A percentile compares a stretch with the other conserved stretches of the same genome.
phyloP scores from a whole-genome alignment of 2,113 vertebrate genomes.

The Neofelis nebulosa region DNA sequence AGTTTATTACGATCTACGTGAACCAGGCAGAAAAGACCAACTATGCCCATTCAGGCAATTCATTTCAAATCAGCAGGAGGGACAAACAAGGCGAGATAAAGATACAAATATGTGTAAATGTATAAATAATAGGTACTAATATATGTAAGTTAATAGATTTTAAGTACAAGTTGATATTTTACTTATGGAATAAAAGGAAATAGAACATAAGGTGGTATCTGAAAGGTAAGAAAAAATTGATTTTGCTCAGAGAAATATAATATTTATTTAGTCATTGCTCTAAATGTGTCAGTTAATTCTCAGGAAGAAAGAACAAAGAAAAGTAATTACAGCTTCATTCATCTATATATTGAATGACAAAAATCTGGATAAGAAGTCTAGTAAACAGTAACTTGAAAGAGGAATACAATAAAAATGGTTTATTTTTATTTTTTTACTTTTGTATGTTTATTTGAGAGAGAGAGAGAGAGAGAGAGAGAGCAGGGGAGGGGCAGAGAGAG shows the following conservation, averaged over 20 bases:
- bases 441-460: no score
- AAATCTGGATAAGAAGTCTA: background rate
- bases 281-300: background rate
- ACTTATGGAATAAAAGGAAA: conserved; percentile 1
- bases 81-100: background rate
- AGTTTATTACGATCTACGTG: conserved; percentile 35
- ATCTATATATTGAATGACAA: background rate
- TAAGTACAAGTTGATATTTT: background rate
- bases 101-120: background rate
- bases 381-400: background rate
- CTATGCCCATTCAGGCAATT: background rate
- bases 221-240: background rate
- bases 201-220: background rate
- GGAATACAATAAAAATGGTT: background rate
- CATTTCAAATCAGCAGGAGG: background rate
- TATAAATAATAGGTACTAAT: background rate
- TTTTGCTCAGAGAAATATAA: background rate
- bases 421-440: no score
- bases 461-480: no score
- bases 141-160: background rate
- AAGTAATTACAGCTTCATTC: background rate
- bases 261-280: background rate
- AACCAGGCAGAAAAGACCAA: background rate
- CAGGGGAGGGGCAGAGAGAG: no score
- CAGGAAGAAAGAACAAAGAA: background rate